These are phyloP conservation scores for Thryonomys swinderianus DNA, from an alignment of 2,113 vertebrate species.

Conservation along the genomic window DNA sequence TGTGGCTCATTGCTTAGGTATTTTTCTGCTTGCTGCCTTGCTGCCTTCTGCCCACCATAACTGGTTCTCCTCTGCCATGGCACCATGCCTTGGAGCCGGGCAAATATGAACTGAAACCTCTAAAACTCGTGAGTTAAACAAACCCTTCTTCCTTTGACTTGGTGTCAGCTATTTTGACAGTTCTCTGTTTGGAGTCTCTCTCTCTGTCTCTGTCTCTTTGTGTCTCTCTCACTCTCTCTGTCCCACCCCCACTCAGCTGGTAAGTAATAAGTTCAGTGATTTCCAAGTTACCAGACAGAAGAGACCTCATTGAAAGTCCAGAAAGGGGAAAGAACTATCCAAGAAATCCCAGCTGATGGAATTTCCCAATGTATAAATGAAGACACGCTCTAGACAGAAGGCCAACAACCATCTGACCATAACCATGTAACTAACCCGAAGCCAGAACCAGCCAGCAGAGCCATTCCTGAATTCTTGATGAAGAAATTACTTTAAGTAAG, in stretches of 20 bases:
- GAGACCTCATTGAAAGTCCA: not conserved
- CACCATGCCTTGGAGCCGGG: not conserved
- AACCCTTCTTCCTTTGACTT: not conserved
- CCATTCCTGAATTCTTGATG: not conserved
- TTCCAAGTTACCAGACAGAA: not conserved
- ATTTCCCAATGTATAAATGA: not conserved
- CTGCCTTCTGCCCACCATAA: not conserved
- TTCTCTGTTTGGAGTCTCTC: not conserved
- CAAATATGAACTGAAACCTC: not conserved
- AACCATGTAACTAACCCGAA: not conserved
- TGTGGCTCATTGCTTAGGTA: not conserved
- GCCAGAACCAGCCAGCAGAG: not conserved
- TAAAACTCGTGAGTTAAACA: not conserved
- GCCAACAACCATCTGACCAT: not conserved
- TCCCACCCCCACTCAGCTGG: too few relatives aligned
- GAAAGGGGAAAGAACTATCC: not conserved
- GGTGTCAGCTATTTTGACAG: not conserved
- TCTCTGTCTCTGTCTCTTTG: too few relatives aligned
- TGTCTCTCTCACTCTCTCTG: too few relatives aligned
- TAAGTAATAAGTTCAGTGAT: not conserved
- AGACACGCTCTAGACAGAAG: not conserved
- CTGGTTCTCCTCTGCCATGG: not conserved
- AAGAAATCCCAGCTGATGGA: not conserved
- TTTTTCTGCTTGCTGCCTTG: not conserved
- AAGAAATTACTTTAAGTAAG: not conserved